phyloP scores from a whole-genome alignment of 2,888 invertebrate species.

The Eudemis profundana region DNA sequence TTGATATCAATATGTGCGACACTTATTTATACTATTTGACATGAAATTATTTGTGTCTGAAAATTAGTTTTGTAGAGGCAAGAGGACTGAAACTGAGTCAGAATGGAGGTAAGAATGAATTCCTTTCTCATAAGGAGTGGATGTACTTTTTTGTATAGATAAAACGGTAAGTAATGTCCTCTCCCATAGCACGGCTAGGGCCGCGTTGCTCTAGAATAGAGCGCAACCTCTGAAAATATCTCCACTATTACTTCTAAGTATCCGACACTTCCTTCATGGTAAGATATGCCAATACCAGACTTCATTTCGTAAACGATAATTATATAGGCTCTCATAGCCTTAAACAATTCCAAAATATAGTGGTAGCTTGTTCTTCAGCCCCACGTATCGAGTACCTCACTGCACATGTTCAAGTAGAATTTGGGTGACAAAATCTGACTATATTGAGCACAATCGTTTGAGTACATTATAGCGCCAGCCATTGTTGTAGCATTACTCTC shows the following conservation, averaged over 20 bases:
- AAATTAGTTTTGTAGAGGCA: no score
- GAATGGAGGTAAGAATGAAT: no score
- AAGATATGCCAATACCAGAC: neutral
- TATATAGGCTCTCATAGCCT: neutral
- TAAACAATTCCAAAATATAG: constrained; percentile 35
- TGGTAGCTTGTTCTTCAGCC: constrained; percentile 55
- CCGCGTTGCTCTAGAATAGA: no score
- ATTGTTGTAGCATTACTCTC: constrained; percentile 75
- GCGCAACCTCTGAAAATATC: no score
- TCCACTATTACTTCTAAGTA: neutral
- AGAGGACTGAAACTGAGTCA: no score
- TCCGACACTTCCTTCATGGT: neutral
- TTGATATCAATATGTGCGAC: no score
- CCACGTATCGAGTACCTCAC: constrained; percentile 79
- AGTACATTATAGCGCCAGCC: constrained; percentile 80
- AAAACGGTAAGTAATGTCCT: no score
- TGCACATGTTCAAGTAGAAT: constrained; percentile 80
- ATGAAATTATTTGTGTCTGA: no score
- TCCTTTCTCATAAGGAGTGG: no score
- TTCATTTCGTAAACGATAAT: neutral
- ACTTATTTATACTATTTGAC: no score
- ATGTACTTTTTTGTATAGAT: no score
- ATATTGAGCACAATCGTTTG: constrained; percentile 76
- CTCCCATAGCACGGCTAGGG: no score
- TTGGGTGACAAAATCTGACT: constrained; percentile 76